A percentile compares a stretch with the other conserved stretches of the same genome.
phyloP scores from a whole-genome alignment of 2,888 invertebrate genomes.

The Brassicogethes aeneus region DNA sequence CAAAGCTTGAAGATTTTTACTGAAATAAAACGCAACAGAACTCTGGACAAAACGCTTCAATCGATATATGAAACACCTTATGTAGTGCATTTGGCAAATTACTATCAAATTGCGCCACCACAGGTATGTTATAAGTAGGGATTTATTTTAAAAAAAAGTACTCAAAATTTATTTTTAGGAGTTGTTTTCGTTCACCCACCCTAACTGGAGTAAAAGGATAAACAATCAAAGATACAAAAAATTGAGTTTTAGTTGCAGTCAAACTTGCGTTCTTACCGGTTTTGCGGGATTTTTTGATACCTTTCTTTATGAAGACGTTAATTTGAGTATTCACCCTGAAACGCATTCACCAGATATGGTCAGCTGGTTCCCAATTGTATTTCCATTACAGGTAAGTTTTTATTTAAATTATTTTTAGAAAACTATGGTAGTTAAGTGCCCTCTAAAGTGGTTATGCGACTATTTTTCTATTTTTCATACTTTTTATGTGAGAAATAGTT shows the following conservation, averaged over 20 bases:
- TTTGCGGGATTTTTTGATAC: conserved; percentile 96
- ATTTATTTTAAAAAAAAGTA: not conserved
- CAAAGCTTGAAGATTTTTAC: conserved; percentile 82
- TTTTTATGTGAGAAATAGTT: no score
- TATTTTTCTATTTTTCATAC: no score
- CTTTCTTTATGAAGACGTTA: conserved; percentile 72
- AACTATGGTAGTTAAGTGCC: no score
- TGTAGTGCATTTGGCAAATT: conserved; percentile 79
- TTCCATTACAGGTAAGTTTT: conserved; percentile 68
- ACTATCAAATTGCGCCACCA: conserved; percentile 65
- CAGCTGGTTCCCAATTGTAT: conserved; percentile 96
- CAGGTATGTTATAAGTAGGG: conserved; percentile 42
- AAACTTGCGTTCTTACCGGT: conserved; percentile 82
- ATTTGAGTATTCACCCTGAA: conserved; percentile 81
- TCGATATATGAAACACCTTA: conserved; percentile 74
- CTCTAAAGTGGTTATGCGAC: no score
- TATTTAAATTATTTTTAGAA: no score
- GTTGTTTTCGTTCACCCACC: conserved; percentile 86
- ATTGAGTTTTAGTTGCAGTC: conserved; percentile 58
- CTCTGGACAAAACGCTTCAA: conserved; percentile 45
- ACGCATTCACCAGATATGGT: conserved; percentile 89
- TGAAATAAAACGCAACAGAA: conserved; percentile 52
- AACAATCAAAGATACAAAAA: conserved; percentile 69
- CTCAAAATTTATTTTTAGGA: conserved; percentile 49
- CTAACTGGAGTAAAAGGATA: conserved; percentile 57